Percentiles rank a stretch among this genome's conserved stretches.
Evolutionary conservation across 2,888 invertebrate genomes (phyloP).

Genomic region (Cyclophora albipunctata): DNA sequence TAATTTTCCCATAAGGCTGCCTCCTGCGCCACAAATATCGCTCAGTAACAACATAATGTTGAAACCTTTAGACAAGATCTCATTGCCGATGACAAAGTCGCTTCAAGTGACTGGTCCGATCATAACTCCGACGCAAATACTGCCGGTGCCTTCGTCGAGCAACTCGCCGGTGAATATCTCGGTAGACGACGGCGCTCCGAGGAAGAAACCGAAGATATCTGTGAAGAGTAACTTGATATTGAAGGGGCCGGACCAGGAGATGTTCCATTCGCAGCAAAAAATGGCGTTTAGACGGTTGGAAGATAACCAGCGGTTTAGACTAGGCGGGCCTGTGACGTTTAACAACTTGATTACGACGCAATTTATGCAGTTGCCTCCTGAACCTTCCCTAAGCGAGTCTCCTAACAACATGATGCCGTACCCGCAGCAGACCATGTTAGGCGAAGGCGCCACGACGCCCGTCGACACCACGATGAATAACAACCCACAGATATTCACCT

Average conservation of each 20-base stretch:
- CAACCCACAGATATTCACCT: conserved; percentile 56
- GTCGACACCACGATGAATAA: conserved; percentile 43
- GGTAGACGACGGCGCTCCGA: conserved; percentile 52
- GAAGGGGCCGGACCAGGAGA: conserved; percentile 67
- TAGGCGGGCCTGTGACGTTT: conserved; percentile 60
- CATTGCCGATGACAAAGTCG: conserved; percentile 45
- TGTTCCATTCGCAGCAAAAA: conserved; percentile 69
- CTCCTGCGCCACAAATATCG: conserved; percentile 45
- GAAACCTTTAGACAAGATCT: conserved; percentile 57
- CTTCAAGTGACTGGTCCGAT: conserved; percentile 49
- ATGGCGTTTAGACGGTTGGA: conserved; percentile 65
- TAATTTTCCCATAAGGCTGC: conserved; percentile 60
- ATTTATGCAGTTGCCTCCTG: conserved; percentile 63
- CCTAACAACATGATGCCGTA: conserved; percentile 52
- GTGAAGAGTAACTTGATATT: conserved; percentile 69
- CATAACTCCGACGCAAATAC: conserved; percentile 59
- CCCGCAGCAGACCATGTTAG: conserved; percentile 49
- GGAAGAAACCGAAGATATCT: conserved; percentile 70
- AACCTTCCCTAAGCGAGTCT: conserved; percentile 53
- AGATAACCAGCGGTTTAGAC: conserved; percentile 58
- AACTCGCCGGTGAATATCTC: conserved; percentile 54
- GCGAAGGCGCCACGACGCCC: conserved; percentile 46
- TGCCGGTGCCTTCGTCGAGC: conserved; percentile 58
- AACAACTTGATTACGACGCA: conserved; percentile 66
- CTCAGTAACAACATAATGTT: conserved; percentile 55